These are phyloP conservation scores for Hydrolagus affinis DNA, from an alignment of 2,113 vertebrate species.

Conservation along the genomic window DNA sequence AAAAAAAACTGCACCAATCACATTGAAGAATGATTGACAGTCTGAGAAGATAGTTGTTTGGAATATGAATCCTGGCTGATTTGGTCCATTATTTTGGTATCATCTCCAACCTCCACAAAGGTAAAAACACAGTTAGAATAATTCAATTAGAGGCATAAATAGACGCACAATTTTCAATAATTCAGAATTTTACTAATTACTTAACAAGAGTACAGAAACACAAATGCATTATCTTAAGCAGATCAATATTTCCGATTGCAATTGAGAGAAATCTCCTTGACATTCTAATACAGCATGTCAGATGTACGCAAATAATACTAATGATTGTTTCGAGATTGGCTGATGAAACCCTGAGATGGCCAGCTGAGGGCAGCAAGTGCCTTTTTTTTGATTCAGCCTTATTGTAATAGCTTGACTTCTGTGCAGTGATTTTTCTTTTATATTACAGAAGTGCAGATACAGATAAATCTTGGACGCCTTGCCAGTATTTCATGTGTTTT, in stretches of 20 bases:
- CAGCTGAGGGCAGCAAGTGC: neutral
- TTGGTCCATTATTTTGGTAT: conserved; percentile 11
- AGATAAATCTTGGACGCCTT: conserved; percentile 8
- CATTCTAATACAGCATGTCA: neutral
- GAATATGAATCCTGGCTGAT: neutral
- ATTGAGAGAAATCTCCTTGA: neutral
- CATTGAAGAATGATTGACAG: neutral
- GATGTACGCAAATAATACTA: neutral
- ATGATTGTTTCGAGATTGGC: neutral
- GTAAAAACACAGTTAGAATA: neutral
- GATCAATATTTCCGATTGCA: conserved; percentile 4
- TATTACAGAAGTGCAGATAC: neutral
- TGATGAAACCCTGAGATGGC: neutral
- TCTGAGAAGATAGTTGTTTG: neutral
- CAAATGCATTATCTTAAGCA: neutral
- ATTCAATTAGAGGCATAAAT: neutral
- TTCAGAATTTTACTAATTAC: conserved; percentile 10
- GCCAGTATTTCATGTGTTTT: conserved; percentile 22
- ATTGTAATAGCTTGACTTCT: neutral
- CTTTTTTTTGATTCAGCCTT: neutral
- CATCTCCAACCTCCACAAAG: neutral
- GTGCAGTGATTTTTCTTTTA: neutral
- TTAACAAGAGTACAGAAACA: neutral
- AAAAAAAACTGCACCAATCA: no score
- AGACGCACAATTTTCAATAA: neutral